phyloP scores from a whole-genome alignment of 2,888 invertebrate genomes.

The Drosophila ochracea region DNA sequence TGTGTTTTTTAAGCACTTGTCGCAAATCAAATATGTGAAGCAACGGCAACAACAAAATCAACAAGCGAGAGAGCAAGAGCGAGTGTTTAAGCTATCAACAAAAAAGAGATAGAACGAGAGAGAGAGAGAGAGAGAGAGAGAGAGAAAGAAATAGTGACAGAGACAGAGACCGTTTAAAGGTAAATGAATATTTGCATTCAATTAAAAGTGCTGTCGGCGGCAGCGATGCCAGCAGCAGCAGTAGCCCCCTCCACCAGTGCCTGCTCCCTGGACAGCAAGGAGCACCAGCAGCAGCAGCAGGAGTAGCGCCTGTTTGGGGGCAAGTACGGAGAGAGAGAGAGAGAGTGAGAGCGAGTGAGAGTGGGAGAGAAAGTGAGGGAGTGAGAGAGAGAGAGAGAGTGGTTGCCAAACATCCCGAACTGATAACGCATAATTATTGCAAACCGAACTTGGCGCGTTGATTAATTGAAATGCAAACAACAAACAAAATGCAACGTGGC shows the following conservation, averaged over 20 bases:
- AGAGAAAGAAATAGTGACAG: background rate
- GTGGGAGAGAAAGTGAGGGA: background rate
- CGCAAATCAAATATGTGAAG: constrained; percentile 45
- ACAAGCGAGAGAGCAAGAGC: background rate
- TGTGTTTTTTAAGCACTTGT: background rate
- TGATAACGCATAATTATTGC: constrained; percentile 53
- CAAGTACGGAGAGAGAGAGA: background rate
- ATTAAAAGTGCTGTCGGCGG: constrained; percentile 65
- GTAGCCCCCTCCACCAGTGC: constrained; percentile 7
- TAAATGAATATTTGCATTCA: constrained; percentile 69
- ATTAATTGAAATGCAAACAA: constrained; percentile 67
- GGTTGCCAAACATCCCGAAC: constrained; percentile 19
- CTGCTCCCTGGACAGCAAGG: constrained; percentile 27
- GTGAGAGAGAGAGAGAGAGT: background rate
- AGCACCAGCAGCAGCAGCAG: constrained; percentile 29
- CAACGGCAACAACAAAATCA: constrained; percentile 5
- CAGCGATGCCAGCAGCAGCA: constrained; percentile 62
- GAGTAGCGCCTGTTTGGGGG: constrained; percentile 26
- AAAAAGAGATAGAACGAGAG: background rate
- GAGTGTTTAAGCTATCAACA: background rate
- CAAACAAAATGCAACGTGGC: constrained; percentile 58
- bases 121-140: background rate
- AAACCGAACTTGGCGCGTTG: constrained; percentile 24
- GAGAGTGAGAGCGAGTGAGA: background rate
- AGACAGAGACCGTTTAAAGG: constrained; percentile 38